phyloP scores from a whole-genome alignment of 1,140 invertebrate species.

The Zaprionus nigranus region DNA sequence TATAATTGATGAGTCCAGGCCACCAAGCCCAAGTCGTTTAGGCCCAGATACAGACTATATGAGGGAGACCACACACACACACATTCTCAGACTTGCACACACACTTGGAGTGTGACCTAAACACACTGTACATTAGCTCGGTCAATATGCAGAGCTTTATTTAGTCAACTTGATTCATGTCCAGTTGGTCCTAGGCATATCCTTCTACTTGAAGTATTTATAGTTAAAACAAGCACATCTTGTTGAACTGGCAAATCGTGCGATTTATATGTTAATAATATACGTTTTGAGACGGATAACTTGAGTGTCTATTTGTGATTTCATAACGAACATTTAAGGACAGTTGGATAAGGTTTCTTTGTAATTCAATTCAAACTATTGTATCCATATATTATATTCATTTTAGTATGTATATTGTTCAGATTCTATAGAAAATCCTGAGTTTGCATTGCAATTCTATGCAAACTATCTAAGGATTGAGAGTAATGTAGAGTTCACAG shows the following conservation, averaged over 20 bases:
- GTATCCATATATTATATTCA: too few species aligned
- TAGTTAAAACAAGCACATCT: neutral
- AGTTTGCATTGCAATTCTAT: too few species aligned
- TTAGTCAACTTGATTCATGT: conserved; percentile 2
- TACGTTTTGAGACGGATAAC: neutral
- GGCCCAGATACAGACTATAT: conserved; percentile 13
- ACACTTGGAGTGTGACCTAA: neutral
- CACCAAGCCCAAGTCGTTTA: conserved; percentile 71
- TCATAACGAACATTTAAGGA: neutral
- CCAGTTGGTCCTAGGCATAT: neutral
- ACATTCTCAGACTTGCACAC: neutral
- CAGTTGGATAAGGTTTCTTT: neutral
- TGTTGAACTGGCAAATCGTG: neutral
- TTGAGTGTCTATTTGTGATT: neutral
- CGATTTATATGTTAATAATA: neutral
- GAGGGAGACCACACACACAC: neutral
- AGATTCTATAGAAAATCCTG: too few species aligned
- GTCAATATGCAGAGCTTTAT: conserved; percentile 32
- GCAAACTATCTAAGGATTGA: too few species aligned
- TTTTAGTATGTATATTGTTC: too few species aligned
- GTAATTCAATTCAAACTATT: too few species aligned
- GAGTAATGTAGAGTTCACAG: too few species aligned
- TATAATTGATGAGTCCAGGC: conserved; percentile 71
- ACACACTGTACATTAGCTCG: conserved; percentile 30
- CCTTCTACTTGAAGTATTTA: neutral